Evolutionary conservation across 2,888 invertebrate genomes (phyloP).

Genomic region (Idaea biselata): DNA sequence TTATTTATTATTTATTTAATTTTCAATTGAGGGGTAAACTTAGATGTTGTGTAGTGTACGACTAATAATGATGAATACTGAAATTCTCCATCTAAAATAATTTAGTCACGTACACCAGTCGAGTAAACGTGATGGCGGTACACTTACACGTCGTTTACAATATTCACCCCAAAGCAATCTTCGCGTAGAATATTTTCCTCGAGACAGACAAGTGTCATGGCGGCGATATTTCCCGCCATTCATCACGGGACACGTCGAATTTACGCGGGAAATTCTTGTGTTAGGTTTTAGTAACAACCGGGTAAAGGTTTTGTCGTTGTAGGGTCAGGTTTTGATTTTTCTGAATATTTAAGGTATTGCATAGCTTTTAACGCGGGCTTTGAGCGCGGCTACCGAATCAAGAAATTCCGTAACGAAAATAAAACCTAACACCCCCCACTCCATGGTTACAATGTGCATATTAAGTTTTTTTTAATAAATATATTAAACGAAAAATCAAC

Average conservation of each 20-base stretch:
- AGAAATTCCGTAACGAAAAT: no score
- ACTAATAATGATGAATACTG: neutral
- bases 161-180: neutral
- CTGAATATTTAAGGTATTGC: neutral
- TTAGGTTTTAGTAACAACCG: neutral
- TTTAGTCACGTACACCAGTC: neutral
- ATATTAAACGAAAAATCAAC: no score
- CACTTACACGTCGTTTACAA: neutral
- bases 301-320: neutral
- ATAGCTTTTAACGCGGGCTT: no score
- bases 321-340: neutral
- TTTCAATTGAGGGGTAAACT: no score
- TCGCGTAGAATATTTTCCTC: neutral
- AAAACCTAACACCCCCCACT: no score
- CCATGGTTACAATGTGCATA: no score
- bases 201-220: neutral
- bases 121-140: neutral
- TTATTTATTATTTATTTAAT: no score
- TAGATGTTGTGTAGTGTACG: neutral
- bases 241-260: constrained; percentile 1
- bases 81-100: neutral
- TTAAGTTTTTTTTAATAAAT: no score
- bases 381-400: no score
- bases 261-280: neutral
- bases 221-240: neutral